Evolutionary conservation across 2,113 vertebrate species (phyloP).

Genomic region (Sminthopsis crassicaudata): DNA sequence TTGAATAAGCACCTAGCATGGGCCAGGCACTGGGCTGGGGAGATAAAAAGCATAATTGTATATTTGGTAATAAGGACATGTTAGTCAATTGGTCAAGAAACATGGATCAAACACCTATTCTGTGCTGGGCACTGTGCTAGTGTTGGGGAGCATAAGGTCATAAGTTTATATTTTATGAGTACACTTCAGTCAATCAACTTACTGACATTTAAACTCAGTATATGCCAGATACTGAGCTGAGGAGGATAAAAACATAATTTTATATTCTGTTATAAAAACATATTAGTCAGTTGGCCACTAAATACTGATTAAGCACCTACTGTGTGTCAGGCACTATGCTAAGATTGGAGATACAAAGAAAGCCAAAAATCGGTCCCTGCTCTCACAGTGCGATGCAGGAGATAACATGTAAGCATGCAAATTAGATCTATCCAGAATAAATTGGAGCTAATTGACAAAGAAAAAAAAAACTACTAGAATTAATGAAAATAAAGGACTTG

Average conservation of each 20-base stretch:
- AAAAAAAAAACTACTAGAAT: not conserved
- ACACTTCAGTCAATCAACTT: not conserved
- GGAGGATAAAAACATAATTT: not conserved
- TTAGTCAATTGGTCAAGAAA: not conserved
- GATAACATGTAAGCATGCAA: not conserved
- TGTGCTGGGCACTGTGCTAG: not conserved
- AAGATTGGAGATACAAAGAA: not conserved
- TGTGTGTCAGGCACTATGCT: no score
- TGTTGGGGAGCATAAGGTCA: not conserved
- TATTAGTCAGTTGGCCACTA: no score
- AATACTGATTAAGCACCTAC: no score
- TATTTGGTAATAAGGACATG: no score
- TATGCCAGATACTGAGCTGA: not conserved
- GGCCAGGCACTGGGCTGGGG: not conserved
- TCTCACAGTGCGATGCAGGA: not conserved
- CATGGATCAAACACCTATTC: not conserved
- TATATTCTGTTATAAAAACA: no score
- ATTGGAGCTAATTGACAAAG: not conserved
- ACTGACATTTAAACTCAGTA: not conserved
- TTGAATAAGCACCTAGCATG: no score
- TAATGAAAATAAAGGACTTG: no score
- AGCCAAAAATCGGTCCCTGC: not conserved
- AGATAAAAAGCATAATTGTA: not conserved
- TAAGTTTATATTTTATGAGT: not conserved
- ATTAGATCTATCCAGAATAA: not conserved